phyloP scores from a whole-genome alignment of 2,888 invertebrate species.

The Ophioninae sp. region DNA sequence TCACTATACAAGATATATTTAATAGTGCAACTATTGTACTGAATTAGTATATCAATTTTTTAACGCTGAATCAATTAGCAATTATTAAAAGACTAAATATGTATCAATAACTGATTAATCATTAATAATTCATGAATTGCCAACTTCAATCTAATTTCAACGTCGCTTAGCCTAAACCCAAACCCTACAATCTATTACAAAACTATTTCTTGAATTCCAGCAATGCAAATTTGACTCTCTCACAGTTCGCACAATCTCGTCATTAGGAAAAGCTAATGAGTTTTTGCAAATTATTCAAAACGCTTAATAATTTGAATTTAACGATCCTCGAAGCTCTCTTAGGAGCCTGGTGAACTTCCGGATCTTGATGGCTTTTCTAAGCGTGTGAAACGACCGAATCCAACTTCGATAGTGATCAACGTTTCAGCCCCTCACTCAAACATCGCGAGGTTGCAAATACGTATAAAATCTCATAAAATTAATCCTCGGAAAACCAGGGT shows the following conservation, averaged over 20 bases:
- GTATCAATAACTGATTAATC: no score
- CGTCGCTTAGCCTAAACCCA: no score
- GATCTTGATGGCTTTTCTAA: no score
- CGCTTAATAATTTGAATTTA: background rate
- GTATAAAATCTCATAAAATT: constrained; percentile 17
- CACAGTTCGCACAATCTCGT: background rate
- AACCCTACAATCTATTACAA: background rate
- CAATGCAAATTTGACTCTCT: background rate
- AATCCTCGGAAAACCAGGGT: constrained; percentile 20
- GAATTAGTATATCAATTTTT: no score
- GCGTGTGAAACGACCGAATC: background rate
- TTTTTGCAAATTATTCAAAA: constrained; percentile 6
- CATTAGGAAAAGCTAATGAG: background rate
- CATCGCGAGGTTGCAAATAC: background rate
- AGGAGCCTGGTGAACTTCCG: background rate
- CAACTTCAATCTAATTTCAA: no score
- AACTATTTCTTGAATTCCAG: background rate
- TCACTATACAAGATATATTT: no score
- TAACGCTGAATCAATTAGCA: no score
- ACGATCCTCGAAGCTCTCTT: background rate
- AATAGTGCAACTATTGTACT: no score
- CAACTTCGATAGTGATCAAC: background rate
- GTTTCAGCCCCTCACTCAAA: no score
- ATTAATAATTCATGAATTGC: no score
- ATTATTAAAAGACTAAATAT: no score